Evolutionary conservation across 2,113 vertebrate genomes (phyloP).

Genomic region (Cinclus cinclus): DNA sequence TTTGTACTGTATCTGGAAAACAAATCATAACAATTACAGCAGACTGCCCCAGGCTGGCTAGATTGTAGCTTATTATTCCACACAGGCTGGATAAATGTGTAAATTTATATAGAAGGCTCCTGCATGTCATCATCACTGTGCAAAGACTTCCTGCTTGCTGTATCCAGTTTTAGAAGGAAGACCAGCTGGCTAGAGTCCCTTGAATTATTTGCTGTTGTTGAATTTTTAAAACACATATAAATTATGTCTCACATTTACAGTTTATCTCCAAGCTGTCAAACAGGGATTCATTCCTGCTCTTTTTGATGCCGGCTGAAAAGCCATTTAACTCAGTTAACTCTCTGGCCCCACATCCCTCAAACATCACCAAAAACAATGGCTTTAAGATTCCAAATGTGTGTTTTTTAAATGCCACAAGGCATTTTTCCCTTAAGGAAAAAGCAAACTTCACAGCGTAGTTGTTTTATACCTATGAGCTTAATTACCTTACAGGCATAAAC

Average conservation of each 20-base stretch:
- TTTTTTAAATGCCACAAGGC: neutral
- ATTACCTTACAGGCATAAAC: neutral
- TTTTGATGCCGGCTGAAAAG: constrained; percentile 48
- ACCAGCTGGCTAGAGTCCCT: constrained; percentile 6
- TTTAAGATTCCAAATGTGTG: neutral
- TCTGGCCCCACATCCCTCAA: neutral
- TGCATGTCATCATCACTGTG: neutral
- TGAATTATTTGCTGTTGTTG: constrained; percentile 46
- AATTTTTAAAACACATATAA: constrained; percentile 60
- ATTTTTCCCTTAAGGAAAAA: neutral
- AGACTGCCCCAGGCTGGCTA: constrained; percentile 43
- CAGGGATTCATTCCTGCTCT: constrained; percentile 44
- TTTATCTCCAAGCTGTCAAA: constrained; percentile 61
- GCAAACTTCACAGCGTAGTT: neutral
- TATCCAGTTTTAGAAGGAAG: constrained; percentile 22
- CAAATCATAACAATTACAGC: constrained; percentile 72
- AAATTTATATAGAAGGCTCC: constrained; percentile 37
- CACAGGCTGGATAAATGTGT: constrained; percentile 45
- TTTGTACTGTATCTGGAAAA: constrained; percentile 70
- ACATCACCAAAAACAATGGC: neutral
- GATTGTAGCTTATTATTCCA: constrained; percentile 55
- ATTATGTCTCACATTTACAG: constrained; percentile 56
- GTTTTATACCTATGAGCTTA: neutral
- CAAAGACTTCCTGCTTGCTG: neutral
- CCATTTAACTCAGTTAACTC: neutral